Conservation (phyloP, 2,113 vertebrate genomes). For the Orycteropus afer region DNA sequence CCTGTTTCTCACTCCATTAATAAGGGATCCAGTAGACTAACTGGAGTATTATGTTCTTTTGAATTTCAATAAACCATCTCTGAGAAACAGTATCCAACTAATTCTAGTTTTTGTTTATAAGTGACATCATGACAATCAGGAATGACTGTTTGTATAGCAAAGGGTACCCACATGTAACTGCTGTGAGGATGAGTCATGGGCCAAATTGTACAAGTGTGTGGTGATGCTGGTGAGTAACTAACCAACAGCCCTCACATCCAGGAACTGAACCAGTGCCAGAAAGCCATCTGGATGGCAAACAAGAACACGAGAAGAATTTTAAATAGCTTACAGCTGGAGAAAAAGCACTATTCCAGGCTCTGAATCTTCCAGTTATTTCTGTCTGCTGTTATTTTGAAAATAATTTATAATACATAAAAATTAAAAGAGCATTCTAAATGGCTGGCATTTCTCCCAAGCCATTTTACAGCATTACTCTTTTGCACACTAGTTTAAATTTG, state of each 20-base stretch:
- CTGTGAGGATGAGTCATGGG: constrained; percentile 72
- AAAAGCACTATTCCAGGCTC: constrained; percentile 69
- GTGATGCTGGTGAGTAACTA: constrained; percentile 74
- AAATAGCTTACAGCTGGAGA: constrained; percentile 82
- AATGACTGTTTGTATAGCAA: constrained; percentile 56
- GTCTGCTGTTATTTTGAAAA: constrained; percentile 61
- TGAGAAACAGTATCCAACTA: constrained; percentile 42
- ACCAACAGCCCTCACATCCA: constrained; percentile 75
- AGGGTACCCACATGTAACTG: not conserved
- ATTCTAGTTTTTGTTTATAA: constrained; percentile 44
- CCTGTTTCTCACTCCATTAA: constrained; percentile 18
- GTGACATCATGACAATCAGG: constrained; percentile 53
- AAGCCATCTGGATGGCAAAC: constrained; percentile 80
- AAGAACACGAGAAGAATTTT: constrained; percentile 76
- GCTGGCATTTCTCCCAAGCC: constrained; percentile 7
- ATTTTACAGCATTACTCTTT: constrained; percentile 32
- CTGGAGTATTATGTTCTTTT: constrained; percentile 53
- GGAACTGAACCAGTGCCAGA: constrained; percentile 80
- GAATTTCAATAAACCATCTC: constrained; percentile 65
- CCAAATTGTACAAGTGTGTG: constrained; percentile 38
- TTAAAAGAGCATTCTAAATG: constrained; percentile 40
- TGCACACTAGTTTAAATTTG: constrained; percentile 21
- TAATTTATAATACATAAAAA: constrained; percentile 65
- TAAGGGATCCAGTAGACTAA: not conserved
- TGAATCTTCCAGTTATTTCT: constrained; percentile 73